phyloP scores from a whole-genome alignment of 1,140 invertebrate genomes.

The Limonius californicus region DNA sequence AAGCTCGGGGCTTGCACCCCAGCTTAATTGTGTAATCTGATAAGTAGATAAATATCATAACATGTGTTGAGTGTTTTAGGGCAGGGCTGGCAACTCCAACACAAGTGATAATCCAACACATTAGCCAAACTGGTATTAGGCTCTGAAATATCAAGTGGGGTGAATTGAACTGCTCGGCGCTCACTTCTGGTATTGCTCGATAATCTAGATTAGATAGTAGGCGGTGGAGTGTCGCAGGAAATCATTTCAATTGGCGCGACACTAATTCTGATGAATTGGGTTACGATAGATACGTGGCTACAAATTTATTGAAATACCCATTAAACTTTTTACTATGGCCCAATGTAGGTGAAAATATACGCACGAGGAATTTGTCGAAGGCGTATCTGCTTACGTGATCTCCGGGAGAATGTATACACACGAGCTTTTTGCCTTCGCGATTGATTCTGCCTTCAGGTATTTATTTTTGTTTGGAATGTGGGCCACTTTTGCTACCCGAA shows the following conservation, averaged over 20 bases:
- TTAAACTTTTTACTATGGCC: too few species aligned
- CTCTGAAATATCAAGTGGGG: conserved; percentile 21
- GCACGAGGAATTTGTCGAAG: too few species aligned
- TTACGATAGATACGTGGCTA: too few species aligned
- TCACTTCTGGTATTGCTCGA: neutral
- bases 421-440: too few species aligned
- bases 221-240: neutral
- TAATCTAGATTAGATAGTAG: neutral
- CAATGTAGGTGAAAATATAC: too few species aligned
- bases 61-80: conserved; percentile 41
- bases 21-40: conserved; percentile 26
- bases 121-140: conserved; percentile 24
- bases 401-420: too few species aligned
- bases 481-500: too few species aligned
- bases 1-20: neutral
- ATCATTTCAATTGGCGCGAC: conserved; percentile 28
- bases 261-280: conserved; percentile 35
- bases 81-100: conserved; percentile 22
- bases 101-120: conserved; percentile 27
- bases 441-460: too few species aligned
- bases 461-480: too few species aligned
- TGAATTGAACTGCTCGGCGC: neutral
- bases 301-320: too few species aligned
- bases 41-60: conserved; percentile 41
- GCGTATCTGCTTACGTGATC: too few species aligned